Base-by-base conservation (phyloP, 2,797 vertebrate species). In the Thamnophis elegans region DNA sequence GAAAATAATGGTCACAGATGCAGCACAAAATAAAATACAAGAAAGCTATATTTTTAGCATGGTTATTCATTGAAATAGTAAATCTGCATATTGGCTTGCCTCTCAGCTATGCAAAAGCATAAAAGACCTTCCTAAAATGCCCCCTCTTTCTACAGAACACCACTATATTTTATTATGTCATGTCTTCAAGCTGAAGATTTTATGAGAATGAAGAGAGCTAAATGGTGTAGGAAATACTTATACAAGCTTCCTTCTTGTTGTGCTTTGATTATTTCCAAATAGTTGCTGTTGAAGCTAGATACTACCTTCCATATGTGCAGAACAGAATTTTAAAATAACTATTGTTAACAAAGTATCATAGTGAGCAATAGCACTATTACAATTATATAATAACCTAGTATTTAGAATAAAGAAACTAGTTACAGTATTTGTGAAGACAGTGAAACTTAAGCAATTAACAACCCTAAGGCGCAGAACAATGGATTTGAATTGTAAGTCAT, bases 1-100 rank as follows among this genome's bases (percentile, higher is more conserved):
- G 13, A 62, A 51, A 62, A 89, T n/a, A 88, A 22, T 47, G 28
- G 42, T 94, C 95, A 92, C 93, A 96, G 93, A 93, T 93, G 95
- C 95, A 91, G 89, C 89, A 92, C 92, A 54, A 93, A 91, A 32
- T 22, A 36, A 62, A 94, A 56, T 36, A 87, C 89, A 55, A 68
- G 59, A 90, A 68, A 65, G 22, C 94, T 93, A 91, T 58, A 62
- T 0, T 62, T 88, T 26, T 56, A 90, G 78, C 85, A 94, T 95
- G 87, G 94, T 94, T 90, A 94, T 73, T 60, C 12, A 65, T 82
- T 90, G 20, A 25, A 94, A 92, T 94, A 95, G 55, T 20, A 88
- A 68, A 95, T 85, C 90, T 94, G 95, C 65, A 85, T 25, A 51
- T 92, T 89, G 93, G 53, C 88, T 18, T 13, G 22, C 22, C 22